A percentile compares a stretch with the other conserved stretches of the same genome.
phyloP scores from a whole-genome alignment of 2,113 vertebrate species.

The Glaucidium brasilianum region DNA sequence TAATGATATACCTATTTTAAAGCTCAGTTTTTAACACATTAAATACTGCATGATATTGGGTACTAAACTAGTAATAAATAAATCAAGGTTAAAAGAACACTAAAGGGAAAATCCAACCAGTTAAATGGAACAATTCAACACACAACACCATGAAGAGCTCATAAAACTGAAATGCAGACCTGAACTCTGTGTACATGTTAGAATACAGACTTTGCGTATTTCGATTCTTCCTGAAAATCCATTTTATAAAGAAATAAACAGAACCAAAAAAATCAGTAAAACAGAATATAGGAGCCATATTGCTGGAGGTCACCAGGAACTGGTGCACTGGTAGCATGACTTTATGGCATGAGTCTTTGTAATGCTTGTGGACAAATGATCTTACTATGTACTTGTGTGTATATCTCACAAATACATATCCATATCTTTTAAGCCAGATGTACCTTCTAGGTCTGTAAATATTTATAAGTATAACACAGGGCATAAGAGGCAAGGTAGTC shows the following conservation, averaged over 20 bases:
- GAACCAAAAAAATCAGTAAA: background rate
- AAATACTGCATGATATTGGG: background rate
- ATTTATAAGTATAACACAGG: background rate
- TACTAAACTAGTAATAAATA: background rate
- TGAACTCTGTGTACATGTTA: background rate
- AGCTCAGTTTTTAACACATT: background rate
- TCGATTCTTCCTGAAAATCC: background rate
- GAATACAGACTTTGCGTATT: background rate
- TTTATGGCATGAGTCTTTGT: background rate
- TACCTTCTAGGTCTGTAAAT: background rate
- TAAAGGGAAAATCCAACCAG: background rate
- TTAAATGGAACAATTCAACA: background rate
- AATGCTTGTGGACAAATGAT: background rate
- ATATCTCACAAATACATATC: background rate
- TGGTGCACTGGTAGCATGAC: background rate
- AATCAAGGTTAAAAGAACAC: background rate
- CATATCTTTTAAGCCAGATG: background rate
- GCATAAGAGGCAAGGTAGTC: background rate
- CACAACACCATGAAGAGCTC: background rate
- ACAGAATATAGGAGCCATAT: background rate
- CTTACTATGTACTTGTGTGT: background rate
- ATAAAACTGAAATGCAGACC: background rate
- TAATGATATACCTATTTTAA: background rate
- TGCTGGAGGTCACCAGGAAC: background rate
- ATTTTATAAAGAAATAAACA: background rate